Conservation (phyloP, 2,113 vertebrate species). For the Lepus europaeus region DNA sequence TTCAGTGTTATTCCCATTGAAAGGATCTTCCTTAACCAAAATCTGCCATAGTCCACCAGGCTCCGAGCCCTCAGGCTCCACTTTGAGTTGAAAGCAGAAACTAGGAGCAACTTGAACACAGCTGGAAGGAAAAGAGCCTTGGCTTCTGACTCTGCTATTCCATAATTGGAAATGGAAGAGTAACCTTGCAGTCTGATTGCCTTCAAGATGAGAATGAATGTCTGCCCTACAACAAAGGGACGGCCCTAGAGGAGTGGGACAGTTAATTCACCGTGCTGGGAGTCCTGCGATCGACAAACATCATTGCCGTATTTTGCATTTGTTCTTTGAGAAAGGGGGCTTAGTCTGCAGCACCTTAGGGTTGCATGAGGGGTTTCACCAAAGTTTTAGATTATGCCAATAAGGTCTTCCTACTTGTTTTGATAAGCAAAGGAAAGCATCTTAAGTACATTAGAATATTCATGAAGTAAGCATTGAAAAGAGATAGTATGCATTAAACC, state of each 20-base stretch:
- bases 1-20: background rate
- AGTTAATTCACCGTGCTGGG: background rate
- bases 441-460: constrained; percentile 56
- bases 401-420: constrained; percentile 51
- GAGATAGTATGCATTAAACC: constrained; percentile 14
- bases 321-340: background rate
- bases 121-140: background rate
- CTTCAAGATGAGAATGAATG: background rate
- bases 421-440: constrained; percentile 73
- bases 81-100: background rate
- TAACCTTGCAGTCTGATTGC: background rate
- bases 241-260: background rate
- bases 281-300: background rate
- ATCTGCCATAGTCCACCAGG: background rate
- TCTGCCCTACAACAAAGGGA: background rate
- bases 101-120: background rate
- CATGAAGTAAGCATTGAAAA: constrained; percentile 64
- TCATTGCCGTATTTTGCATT: background rate
- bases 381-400: constrained; percentile 61
- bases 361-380: background rate
- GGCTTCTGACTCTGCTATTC: background rate
- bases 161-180: background rate
- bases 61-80: background rate
- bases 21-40: background rate
- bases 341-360: background rate